Evolutionary conservation across 2,888 invertebrate species (phyloP), one percentile per base, ranked within the genome.

Genomic region (Dexiosoma caninum): DNA sequence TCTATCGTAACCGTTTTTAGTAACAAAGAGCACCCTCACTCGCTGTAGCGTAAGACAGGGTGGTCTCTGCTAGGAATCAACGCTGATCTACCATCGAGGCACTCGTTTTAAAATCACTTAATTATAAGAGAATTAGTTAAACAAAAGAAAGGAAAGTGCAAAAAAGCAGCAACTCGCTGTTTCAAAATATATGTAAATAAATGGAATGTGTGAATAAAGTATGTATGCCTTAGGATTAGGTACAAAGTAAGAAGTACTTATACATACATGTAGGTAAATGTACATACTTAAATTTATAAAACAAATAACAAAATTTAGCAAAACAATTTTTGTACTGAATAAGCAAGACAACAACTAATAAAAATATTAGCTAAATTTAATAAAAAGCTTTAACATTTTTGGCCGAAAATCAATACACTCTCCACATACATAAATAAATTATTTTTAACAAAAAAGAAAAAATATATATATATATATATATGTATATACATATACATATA

Each of bases 301-400:
- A 78, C 71, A 71, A 78, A 51, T 71, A 78, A 78, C 77, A 78
- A 78, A 78, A 71, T 64, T 78, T 71, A 35, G 77, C 77, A 78
- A 78, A 62, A 64, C 46, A 78, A 64, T 64, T 49, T 77, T 64
- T 57, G 44, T 76, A 76, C 60, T 70, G 16, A 77, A 70, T 70
- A 77, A 77, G 62, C 69, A n/a, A n/a, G n/a, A n/a, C n/a, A n/a
- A n/a, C 12, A 77, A 70, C 30, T 62, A 70, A 19, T 49, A 46
- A 57, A 66, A 57, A 16, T 32, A 55, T 70, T 37, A 77, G 46
- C 70, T 67, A 44, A 57, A 37, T 27, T 51, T 40, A 30, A 70
- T 2, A 66, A 51, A 51, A 70, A 49, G 37, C 55, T 77, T 40
- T 21, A 23, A 9, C 1, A 30, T 19, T 53, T 60, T 53, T 27